These are phyloP conservation scores for Poeciliopsis turrubarensis DNA, from an alignment of 2,113 vertebrate genomes.

Conservation along the genomic window DNA sequence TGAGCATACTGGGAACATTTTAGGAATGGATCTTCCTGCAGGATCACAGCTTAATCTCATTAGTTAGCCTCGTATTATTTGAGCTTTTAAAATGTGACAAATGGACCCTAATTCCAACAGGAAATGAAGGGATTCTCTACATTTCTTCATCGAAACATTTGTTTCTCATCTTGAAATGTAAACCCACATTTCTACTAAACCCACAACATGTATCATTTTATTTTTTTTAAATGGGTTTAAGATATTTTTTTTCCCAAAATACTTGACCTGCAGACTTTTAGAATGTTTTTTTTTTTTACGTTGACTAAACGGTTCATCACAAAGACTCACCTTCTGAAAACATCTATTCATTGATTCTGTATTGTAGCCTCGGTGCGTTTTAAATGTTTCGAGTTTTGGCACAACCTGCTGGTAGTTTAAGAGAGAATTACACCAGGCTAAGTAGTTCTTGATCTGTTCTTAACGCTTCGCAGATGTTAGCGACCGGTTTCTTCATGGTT, in stretches of 20 bases:
- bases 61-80: background rate
- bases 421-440: background rate
- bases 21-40: conserved; percentile 40
- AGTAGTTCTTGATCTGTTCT: background rate
- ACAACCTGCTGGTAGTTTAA: too few relatives aligned
- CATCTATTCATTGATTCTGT: too few relatives aligned
- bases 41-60: background rate
- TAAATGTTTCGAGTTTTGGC: too few relatives aligned
- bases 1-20: conserved; percentile 7
- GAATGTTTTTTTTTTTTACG: background rate
- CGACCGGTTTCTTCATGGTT: background rate
- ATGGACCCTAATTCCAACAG: background rate
- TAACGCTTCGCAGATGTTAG: background rate
- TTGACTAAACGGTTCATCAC: background rate
- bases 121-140: background rate
- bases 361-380: too few relatives aligned
- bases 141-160: background rate
- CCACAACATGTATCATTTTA: too few relatives aligned
- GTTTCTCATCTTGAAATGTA: too few relatives aligned
- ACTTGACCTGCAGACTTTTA: background rate
- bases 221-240: too few relatives aligned
- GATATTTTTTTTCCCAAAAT: background rate
- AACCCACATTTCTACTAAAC: too few relatives aligned
- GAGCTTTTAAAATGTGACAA: background rate
- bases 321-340: background rate